Evolutionary conservation across 2,113 vertebrate genomes (phyloP).

Genomic region (Sitta europaea): DNA sequence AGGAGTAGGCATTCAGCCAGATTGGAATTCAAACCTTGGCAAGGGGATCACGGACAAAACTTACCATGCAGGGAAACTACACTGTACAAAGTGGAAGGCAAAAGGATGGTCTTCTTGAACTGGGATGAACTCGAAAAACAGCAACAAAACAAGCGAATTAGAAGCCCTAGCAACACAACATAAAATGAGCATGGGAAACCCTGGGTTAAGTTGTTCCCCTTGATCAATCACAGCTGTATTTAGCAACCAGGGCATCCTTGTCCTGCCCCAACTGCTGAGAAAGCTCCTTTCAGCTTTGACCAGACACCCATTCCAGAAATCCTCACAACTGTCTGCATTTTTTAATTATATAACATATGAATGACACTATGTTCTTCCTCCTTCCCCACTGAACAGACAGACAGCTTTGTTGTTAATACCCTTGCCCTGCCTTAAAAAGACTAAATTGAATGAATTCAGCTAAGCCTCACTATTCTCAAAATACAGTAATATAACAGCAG

Average conservation of each 20-base stretch:
- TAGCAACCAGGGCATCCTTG: neutral
- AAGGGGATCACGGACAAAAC: neutral
- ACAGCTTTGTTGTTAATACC: neutral
- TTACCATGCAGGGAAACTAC: fast-evolving
- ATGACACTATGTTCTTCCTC: neutral
- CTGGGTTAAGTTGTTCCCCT: neutral
- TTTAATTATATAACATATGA: neutral
- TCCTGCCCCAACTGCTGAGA: neutral
- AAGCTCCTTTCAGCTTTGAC: neutral
- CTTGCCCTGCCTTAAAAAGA: neutral
- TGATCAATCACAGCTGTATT: neutral
- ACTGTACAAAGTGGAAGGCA: neutral
- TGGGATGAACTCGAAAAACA: neutral
- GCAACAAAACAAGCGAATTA: neutral
- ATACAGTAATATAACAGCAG: neutral
- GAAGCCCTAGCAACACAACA: neutral
- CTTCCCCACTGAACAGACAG: neutral
- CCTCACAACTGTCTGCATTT: neutral
- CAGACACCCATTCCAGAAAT: neutral
- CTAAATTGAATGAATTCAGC: neutral
- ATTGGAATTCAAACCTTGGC: neutral
- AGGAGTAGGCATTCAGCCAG: neutral
- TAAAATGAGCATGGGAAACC: neutral
- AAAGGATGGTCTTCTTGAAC: neutral
- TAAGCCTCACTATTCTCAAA: neutral